These are phyloP conservation scores for Myrmecophaga tridactyla DNA, from an alignment of 2,113 vertebrate species.

Conservation along the genomic window DNA sequence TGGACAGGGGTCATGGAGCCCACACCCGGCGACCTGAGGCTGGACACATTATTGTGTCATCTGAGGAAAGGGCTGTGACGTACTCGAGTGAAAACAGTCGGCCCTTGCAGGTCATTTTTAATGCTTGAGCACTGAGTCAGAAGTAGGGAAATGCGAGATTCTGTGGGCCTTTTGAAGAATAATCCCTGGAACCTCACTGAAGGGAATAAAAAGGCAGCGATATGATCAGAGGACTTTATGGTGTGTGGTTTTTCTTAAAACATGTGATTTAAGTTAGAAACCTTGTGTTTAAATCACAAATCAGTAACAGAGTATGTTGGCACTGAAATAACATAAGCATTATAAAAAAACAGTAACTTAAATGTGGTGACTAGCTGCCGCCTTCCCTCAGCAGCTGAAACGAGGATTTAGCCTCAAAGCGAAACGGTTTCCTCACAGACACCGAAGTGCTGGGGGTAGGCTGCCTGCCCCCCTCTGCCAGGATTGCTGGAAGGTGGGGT, in stretches of 20 bases:
- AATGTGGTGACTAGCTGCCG: neutral
- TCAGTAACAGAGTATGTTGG: neutral
- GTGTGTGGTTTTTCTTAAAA: neutral
- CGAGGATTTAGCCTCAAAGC: neutral
- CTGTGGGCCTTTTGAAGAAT: neutral
- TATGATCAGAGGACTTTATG: neutral
- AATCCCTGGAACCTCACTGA: neutral
- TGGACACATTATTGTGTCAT: too few species aligned
- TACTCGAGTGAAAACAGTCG: neutral
- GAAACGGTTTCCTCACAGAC: neutral
- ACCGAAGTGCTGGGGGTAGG: neutral
- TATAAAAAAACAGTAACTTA: neutral
- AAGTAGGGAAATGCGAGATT: neutral
- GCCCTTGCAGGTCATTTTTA: fast-evolving
- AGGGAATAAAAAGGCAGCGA: neutral
- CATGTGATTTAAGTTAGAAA: conserved; percentile 10
- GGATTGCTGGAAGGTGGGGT: neutral
- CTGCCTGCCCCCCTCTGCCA: neutral
- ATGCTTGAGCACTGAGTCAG: neutral
- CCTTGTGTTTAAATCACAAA: neutral
- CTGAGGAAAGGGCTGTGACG: fast-evolving
- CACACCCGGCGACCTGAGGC: neutral
- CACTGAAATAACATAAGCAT: neutral
- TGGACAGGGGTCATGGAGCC: fast-evolving
- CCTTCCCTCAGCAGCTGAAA: neutral